Percentiles rank a stretch among this genome's conserved stretches.
Conservation (phyloP, 2,113 vertebrate genomes). For the Phalacrocorax aristotelis region DNA sequence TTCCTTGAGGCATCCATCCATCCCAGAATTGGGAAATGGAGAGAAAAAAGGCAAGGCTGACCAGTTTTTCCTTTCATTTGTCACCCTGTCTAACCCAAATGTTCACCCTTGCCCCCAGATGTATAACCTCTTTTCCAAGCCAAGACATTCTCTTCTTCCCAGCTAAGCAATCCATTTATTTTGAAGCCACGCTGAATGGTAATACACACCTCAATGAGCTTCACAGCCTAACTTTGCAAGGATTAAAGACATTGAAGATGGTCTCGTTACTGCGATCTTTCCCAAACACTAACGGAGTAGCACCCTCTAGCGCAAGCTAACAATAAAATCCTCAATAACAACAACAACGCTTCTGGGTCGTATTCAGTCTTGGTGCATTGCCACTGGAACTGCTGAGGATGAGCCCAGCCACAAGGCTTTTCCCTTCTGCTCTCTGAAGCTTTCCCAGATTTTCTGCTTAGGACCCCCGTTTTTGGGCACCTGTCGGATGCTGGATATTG, state of each 20-base stretch:
- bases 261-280: accelerated
- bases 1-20: not conserved
- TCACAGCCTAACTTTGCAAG: not conserved
- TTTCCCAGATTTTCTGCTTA: not conserved
- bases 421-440: not conserved
- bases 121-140: not conserved
- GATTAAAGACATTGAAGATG: not conserved
- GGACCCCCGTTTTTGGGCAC: not conserved
- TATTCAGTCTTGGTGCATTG: not conserved
- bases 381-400: not conserved
- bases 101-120: not conserved
- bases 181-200: not conserved
- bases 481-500: accelerated
- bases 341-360: not conserved
- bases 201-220: not conserved
- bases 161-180: not conserved
- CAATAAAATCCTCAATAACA: not conserved
- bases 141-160: conserved; percentile 10
- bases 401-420: not conserved
- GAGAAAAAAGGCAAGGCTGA: not conserved
- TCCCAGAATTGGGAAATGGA: not conserved
- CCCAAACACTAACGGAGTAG: not conserved
- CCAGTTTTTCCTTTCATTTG: conserved; percentile 16
- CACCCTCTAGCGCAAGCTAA: conserved; percentile 44
- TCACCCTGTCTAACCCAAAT: not conserved